phyloP scores from a whole-genome alignment of 23 tunicate species.

The Ciona savignyi region DNA sequence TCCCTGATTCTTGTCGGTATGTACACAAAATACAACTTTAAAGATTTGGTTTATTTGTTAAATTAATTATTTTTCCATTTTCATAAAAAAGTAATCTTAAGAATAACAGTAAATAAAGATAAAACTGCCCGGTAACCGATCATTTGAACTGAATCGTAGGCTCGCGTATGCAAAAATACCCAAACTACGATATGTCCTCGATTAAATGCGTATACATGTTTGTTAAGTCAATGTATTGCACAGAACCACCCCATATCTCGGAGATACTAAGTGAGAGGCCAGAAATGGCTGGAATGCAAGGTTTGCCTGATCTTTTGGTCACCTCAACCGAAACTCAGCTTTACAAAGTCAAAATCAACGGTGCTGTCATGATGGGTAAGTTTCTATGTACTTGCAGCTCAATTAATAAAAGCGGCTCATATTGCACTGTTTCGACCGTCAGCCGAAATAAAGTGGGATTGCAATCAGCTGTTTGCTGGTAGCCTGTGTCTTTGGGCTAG shows the following conservation, averaged over 20 bases:
- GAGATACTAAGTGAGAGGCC: conserved; percentile 8
- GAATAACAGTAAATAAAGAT: too few species aligned
- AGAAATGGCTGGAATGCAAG: conserved; percentile 10
- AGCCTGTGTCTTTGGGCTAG: too few species aligned
- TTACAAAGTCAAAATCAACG: conserved; percentile 21
- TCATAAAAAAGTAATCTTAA: too few species aligned
- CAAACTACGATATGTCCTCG: too few species aligned
- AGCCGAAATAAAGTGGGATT: too few species aligned
- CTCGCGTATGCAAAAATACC: neutral
- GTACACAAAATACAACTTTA: neutral
- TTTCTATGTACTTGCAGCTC: neutral
- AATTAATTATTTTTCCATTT: too few species aligned
- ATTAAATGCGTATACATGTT: too few species aligned
- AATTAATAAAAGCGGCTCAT: too few species aligned
- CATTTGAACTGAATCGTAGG: too few species aligned
- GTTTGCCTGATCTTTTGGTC: conserved; percentile 36
- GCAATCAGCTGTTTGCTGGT: too few species aligned
- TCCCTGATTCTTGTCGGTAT: conserved; percentile 57
- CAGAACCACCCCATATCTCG: conserved; percentile 36
- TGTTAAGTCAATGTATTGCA: neutral
- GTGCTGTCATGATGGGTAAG: conserved; percentile 46
- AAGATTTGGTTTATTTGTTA: neutral
- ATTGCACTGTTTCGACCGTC: too few species aligned
- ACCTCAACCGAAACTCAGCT: neutral
- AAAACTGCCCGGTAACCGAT: too few species aligned